A percentile compares a stretch with the other conserved stretches of the same genome.
Conservation (phyloP, 2,888 invertebrate species). For the Lycophotia porphyrea region DNA sequence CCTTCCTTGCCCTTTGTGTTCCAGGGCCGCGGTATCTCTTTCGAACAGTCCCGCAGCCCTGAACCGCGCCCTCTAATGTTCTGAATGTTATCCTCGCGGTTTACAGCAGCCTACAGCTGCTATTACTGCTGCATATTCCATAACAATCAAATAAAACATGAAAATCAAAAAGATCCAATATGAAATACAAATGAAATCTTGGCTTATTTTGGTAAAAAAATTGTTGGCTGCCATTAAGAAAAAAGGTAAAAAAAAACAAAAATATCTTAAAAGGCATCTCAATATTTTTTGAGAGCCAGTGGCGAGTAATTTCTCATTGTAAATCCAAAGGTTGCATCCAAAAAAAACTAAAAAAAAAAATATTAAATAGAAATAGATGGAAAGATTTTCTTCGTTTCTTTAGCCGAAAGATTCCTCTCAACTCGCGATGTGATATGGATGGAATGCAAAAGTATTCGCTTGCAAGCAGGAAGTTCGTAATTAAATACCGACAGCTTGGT, state of each 20-base stretch:
- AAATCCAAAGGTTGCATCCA: background rate
- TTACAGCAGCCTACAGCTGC: no score
- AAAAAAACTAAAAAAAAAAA: background rate
- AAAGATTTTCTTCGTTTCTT: background rate
- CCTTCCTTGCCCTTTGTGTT: no score
- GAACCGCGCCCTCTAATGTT: no score
- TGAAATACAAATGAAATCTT: background rate
- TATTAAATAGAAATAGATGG: no score
- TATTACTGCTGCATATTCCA: no score
- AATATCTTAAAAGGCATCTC: background rate
- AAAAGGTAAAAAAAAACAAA: background rate
- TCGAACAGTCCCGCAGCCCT: no score
- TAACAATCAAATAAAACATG: background rate
- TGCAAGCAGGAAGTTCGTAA: conserved; percentile 19
- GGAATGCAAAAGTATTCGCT: conserved; percentile 19
- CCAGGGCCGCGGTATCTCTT: no score
- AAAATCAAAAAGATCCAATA: background rate
- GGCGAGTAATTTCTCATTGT: background rate
- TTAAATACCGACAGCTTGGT: conserved; percentile 18
- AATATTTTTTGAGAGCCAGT: background rate
- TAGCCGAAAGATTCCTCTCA: background rate
- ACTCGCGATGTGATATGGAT: background rate
- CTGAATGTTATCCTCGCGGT: background rate
- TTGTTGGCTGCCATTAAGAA: background rate
- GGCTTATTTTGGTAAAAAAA: background rate